Conservation (phyloP, 2,113 vertebrate species). For the Manacus vitellinus region DNA sequence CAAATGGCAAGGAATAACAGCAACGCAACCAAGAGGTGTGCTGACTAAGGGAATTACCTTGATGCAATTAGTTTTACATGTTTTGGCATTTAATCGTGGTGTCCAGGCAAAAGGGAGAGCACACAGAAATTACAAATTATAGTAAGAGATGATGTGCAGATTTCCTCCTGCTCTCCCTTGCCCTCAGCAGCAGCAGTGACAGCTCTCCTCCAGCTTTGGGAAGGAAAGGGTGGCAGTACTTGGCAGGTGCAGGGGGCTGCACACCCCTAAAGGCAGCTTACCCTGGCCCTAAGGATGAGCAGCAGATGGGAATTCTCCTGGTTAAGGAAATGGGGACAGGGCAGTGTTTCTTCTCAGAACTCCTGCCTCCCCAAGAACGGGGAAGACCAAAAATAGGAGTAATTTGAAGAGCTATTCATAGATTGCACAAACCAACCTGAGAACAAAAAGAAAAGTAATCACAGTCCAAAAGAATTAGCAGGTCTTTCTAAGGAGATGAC, state of each 20-base stretch:
- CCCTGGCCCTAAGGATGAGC: neutral
- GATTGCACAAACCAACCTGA: neutral
- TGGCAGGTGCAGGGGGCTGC: neutral
- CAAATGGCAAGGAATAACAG: constrained; percentile 51
- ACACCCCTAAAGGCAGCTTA: neutral
- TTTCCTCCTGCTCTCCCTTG: neutral
- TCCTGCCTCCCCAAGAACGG: neutral
- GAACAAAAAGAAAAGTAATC: neutral
- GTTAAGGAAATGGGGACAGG: neutral
- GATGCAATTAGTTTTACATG: constrained; percentile 8
- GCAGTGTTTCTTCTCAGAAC: neutral
- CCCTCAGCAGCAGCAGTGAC: neutral
- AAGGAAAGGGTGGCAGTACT: neutral
- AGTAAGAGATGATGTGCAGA: accelerated
- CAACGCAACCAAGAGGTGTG: neutral
- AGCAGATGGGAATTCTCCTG: neutral
- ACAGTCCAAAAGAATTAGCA: neutral
- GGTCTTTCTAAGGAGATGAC: neutral
- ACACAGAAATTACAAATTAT: neutral
- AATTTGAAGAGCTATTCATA: neutral
- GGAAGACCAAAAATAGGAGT: neutral
- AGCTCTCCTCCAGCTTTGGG: neutral
- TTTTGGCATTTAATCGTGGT: constrained; percentile 49
- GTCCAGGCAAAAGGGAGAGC: neutral
- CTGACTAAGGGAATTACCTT: constrained; percentile 12